A percentile compares a stretch with the other conserved stretches of the same genome.
These are phyloP conservation scores for Saguinus oedipus DNA, from an alignment of 2,797 vertebrate genomes.

Conservation along the genomic window DNA sequence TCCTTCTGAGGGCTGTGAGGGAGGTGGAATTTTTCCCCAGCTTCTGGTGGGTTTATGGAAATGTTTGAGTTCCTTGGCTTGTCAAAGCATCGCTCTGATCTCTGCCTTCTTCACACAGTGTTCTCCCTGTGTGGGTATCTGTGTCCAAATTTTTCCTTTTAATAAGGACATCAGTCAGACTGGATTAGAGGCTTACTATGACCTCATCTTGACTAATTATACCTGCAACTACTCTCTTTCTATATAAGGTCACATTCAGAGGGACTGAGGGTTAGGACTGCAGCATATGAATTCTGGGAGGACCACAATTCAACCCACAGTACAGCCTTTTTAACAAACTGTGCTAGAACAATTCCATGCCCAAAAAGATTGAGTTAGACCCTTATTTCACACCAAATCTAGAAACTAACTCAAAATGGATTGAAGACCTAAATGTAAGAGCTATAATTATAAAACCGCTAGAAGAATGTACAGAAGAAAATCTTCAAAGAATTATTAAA, in stretches of 20 bases:
- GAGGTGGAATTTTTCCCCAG: neutral
- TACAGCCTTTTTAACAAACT: neutral
- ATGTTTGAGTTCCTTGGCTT: neutral
- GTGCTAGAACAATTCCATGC: neutral
- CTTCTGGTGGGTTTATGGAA: neutral
- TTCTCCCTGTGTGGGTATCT: neutral
- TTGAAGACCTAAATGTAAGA: too few relatives aligned
- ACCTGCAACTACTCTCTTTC: neutral
- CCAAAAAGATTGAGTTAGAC: neutral
- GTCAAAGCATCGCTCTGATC: neutral
- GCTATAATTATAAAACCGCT: neutral
- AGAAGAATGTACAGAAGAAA: neutral
- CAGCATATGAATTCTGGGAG: neutral
- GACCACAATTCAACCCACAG: neutral
- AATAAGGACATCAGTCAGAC: neutral
- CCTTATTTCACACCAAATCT: neutral
- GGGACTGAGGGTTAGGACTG: too few relatives aligned
- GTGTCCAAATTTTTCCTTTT: neutral
- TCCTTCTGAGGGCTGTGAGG: neutral
- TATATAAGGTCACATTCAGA: neutral
- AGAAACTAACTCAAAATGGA: neutral
- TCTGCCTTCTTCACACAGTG: neutral
- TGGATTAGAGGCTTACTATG: neutral
- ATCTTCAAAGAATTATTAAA: too few relatives aligned
- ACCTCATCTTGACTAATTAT: neutral